Percentiles rank a stretch among this genome's conserved stretches.
Evolutionary conservation across 2,797 vertebrate species (phyloP).

Genomic region (Atherinosoma microstoma): DNA sequence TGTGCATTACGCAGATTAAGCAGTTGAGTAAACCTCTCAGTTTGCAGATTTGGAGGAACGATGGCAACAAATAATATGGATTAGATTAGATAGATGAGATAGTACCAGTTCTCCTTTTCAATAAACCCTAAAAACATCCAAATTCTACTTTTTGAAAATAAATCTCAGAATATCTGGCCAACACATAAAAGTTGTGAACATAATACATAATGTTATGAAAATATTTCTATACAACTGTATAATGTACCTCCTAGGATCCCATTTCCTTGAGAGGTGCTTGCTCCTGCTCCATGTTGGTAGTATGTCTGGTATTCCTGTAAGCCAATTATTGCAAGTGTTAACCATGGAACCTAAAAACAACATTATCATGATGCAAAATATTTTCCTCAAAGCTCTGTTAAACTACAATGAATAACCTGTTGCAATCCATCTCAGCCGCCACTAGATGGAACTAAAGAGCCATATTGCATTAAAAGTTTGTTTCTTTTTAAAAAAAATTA

Average conservation of each 20-base stretch:
- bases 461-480: background rate
- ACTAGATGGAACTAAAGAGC: constrained; percentile 22
- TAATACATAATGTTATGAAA: background rate
- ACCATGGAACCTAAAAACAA: background rate
- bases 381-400: background rate
- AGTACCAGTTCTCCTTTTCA: background rate
- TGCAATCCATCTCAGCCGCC: constrained; percentile 2
- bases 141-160: background rate
- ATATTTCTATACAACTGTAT: background rate
- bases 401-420: background rate
- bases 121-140: background rate
- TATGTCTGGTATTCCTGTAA: constrained; percentile 88
- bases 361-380: background rate
- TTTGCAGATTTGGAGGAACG: background rate
- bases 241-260: constrained; percentile 85
- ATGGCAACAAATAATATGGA: background rate
- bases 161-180: background rate
- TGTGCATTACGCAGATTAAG: background rate
- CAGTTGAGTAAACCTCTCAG: background rate
- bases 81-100: too few species aligned
- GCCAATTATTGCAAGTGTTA: background rate
- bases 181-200: background rate
- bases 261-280: constrained; percentile 88
- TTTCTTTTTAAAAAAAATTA: background rate
- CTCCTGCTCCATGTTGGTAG: constrained; percentile 85